Base-by-base conservation (phyloP, 2,888 invertebrate species). In the Acronicta aceris region DNA sequence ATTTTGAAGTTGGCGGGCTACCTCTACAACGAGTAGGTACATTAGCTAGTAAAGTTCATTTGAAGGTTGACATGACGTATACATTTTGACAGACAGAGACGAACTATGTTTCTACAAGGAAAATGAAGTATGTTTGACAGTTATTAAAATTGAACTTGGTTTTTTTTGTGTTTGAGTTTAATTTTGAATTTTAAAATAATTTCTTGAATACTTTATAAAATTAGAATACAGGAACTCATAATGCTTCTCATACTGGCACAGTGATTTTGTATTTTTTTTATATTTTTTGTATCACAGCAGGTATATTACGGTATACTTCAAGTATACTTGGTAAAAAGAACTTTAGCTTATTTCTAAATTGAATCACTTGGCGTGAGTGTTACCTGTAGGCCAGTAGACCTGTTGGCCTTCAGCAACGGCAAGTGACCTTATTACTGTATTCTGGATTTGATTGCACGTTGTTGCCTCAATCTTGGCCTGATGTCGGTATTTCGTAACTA, bases 1-100 rank as follows among this genome's bases (percentile, higher is more conserved):
- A n/a, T n/a, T 21, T 21, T 21, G 21, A 21, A 21, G 21, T 21
- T 21, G 21, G 21, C 21, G 21, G 21, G 21, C 21, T 21, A 4
- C 21, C 21, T 21, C 2, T 21, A n/a, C n/a, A n/a, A n/a, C n/a
- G n/a, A n/a, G n/a, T n/a, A n/a, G n/a, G n/a, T n/a, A n/a, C n/a
- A n/a, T n/a, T n/a, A n/a, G n/a, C n/a, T n/a, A n/a, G n/a, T n/a
- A 5, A n/a, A 42, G 71, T 71, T 71, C 66, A 69, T 69, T 69
- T 69, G 69, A 69, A 69, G 69, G 69, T 71, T 71, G 69, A 53
- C 36, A 46, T 36, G 65, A 71, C 65, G 49, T 68, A 57, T 45
- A 36, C 6, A 25, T 40, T 27, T 12, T 15, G 30, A 13, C 40
- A 38, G 10, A 9, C 9, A 9, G 7, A 1, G 7, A 5, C 7